Conservation (phyloP, 1,140 invertebrate genomes). For the Druon quercuslanigerum region DNA sequence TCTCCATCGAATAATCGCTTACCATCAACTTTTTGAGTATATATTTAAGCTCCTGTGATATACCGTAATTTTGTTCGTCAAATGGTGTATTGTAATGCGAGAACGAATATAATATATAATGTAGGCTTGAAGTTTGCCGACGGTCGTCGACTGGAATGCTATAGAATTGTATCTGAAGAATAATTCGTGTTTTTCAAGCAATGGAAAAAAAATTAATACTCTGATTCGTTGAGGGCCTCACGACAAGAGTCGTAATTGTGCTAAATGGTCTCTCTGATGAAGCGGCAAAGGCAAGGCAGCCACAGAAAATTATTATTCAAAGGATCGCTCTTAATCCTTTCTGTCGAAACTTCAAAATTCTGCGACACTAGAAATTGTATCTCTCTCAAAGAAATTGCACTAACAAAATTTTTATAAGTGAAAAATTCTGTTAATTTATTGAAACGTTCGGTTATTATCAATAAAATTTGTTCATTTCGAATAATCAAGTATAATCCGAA, state of each 20-base stretch:
- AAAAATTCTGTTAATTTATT: too few relatives aligned
- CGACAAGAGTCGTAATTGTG: constrained; percentile 50
- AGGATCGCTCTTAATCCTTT: too few relatives aligned
- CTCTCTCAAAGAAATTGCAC: too few relatives aligned
- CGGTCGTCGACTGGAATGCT: constrained; percentile 32
- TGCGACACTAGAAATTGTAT: too few relatives aligned
- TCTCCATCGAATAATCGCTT: neutral
- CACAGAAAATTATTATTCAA: too few relatives aligned
- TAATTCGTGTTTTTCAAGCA: constrained; percentile 23
- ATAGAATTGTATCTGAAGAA: constrained; percentile 11
- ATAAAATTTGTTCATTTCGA: too few relatives aligned
- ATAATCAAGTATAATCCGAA: too few relatives aligned
- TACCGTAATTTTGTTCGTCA: neutral
- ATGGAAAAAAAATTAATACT: constrained; percentile 32
- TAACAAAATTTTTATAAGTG: too few relatives aligned
- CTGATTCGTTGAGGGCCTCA: constrained; percentile 9
- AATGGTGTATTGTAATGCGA: neutral
- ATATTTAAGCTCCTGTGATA: neutral
- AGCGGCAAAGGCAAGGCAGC: neutral
- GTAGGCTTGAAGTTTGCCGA: neutral
- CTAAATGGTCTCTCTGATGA: constrained; percentile 37
- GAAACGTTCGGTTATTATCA: too few relatives aligned
- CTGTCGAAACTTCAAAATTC: too few relatives aligned
- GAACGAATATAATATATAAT: neutral
- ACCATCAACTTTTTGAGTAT: neutral